Conservation (phyloP, 2,797 vertebrate genomes). For the Mormyrus proboscirostris region DNA sequence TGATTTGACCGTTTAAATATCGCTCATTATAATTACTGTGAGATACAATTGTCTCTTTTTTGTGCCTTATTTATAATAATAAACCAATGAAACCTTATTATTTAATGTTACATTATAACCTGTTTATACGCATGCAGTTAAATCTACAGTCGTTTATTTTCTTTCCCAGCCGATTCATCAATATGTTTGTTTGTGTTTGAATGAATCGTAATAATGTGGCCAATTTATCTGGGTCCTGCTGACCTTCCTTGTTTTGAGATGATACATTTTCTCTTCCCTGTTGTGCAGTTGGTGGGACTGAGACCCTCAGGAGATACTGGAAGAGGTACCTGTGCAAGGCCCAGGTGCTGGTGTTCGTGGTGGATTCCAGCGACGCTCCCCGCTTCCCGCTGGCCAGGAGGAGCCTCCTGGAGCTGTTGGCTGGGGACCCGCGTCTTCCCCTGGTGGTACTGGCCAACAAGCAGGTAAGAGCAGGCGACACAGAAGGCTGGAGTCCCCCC, state of each 20-base stretch:
- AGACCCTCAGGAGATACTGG: slow-evolving; percentile 77
- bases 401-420: slow-evolving; percentile 73
- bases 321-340: slow-evolving; percentile 70
- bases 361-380: slow-evolving; percentile 72
- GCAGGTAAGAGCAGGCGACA: slow-evolving; percentile 67
- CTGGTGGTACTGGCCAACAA: slow-evolving; percentile 90
- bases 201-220: not conserved
- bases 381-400: slow-evolving; percentile 74
- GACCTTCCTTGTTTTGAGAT: not conserved
- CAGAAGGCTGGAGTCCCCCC: not conserved
- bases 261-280: slow-evolving; percentile 21
- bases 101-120: not conserved
- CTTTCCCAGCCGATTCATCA: not conserved
- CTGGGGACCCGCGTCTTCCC: slow-evolving; percentile 65
- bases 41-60: not conserved
- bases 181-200: not conserved
- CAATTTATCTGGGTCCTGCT: not conserved
- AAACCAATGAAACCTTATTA: not conserved
- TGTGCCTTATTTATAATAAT: not conserved
- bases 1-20: not conserved
- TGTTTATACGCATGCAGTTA: not conserved
- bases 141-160: not conserved
- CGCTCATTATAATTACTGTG: not conserved
- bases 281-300: slow-evolving; percentile 77
- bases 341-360: slow-evolving; percentile 79